phyloP scores from a whole-genome alignment of 2,797 vertebrate species.

The Buphagus erythrorhynchus region DNA sequence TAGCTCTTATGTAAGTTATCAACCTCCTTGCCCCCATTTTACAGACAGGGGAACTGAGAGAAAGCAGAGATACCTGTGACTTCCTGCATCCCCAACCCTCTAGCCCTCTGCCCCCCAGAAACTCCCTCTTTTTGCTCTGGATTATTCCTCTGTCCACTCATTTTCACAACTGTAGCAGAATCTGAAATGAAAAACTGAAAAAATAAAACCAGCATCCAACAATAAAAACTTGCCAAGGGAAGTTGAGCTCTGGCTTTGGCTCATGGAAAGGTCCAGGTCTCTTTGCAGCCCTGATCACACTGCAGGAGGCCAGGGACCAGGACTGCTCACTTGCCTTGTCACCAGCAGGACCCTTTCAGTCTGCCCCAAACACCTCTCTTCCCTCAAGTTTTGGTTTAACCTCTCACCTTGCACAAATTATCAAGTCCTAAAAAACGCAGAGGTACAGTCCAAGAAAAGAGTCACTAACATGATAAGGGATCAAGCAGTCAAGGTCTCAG shows the following conservation, averaged over 20 bases:
- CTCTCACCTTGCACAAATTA: neutral
- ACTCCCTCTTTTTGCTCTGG: neutral
- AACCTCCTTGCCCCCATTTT: neutral
- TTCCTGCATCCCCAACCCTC: neutral
- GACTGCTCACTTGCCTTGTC: neutral
- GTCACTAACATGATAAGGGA: neutral
- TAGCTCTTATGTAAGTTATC: constrained; percentile 21
- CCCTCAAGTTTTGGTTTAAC: neutral
- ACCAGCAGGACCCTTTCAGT: neutral
- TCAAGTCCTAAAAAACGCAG: neutral
- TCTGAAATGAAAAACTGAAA: neutral
- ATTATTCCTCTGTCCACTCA: neutral
- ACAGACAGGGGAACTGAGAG: neutral
- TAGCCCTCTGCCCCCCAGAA: neutral
- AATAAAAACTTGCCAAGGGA: neutral
- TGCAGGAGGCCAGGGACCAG: neutral
- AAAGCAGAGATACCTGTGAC: neutral
- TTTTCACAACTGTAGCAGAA: neutral
- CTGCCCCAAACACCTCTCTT: neutral
- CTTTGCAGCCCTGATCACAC: neutral
- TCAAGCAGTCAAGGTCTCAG: neutral
- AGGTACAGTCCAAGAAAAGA: neutral
- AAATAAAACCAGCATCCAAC: neutral
- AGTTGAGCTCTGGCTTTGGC: neutral
- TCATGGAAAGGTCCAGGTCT: neutral